These are phyloP conservation scores for Escarpia spicata DNA, from an alignment of 2,888 invertebrate genomes.

Conservation along the genomic window DNA sequence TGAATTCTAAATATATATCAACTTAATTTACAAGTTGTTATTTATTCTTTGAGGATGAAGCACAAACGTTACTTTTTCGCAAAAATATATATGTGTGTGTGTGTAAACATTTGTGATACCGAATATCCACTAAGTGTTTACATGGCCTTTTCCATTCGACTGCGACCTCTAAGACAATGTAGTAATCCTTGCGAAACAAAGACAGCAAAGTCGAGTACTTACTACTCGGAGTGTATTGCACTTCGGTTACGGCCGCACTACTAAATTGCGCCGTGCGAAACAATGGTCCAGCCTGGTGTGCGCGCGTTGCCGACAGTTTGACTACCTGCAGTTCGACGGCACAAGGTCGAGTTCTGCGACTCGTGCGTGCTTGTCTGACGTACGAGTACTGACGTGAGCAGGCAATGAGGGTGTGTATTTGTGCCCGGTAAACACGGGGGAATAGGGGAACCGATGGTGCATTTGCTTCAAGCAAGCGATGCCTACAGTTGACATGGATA, in stretches of 20 bases:
- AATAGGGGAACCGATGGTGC: neutral
- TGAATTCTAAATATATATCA: too few relatives aligned
- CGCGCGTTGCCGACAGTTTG: neutral
- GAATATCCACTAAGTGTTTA: neutral
- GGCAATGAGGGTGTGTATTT: neutral
- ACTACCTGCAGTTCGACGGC: neutral
- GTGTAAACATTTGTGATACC: too few relatives aligned
- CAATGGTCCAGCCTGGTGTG: neutral
- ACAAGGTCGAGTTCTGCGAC: neutral
- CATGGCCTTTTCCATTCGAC: neutral
- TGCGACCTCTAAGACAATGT: neutral
- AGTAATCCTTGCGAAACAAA: constrained; percentile 4
- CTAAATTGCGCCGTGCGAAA: neutral
- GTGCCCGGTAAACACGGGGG: neutral
- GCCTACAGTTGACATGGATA: neutral
- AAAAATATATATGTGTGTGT: neutral
- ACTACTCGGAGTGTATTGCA: neutral
- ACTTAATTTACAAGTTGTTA: too few relatives aligned
- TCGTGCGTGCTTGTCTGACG: neutral
- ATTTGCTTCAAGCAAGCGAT: neutral
- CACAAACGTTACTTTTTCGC: too few relatives aligned
- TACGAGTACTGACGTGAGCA: neutral
- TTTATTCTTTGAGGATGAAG: too few relatives aligned
- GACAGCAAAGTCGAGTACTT: neutral
- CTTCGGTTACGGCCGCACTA: neutral